Conservation (phyloP, 2,888 invertebrate genomes). For the Rhagophthalmus giganteus region DNA sequence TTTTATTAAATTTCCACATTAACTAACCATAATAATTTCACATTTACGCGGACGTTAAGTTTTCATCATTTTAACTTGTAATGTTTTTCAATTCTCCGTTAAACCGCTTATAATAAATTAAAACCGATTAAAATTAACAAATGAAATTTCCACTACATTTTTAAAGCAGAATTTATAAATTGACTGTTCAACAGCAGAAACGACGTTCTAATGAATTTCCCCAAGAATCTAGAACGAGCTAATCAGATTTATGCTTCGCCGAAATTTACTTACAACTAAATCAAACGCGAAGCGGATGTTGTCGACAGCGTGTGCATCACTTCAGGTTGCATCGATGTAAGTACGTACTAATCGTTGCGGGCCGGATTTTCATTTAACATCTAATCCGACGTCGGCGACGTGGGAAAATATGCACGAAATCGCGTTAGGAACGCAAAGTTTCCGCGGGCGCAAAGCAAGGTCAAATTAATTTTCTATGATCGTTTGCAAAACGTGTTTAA, state of each 20-base stretch:
- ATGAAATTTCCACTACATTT: too few species aligned
- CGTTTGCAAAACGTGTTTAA: conserved; percentile 26
- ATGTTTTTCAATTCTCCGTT: too few species aligned
- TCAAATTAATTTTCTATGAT: conserved; percentile 21
- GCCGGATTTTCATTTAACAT: neutral
- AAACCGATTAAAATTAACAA: too few species aligned
- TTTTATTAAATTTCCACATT: too few species aligned
- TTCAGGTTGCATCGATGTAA: conserved; percentile 9
- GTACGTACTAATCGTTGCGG: neutral
- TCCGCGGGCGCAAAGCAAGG: conserved; percentile 8
- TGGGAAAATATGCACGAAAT: conserved; percentile 2
- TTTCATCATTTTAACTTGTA: too few species aligned
- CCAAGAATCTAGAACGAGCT: conserved; percentile 10
- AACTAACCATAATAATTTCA: too few species aligned
- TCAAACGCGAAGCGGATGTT: neutral
- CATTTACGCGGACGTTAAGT: too few species aligned
- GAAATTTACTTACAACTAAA: conserved; percentile 11
- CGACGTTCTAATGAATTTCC: conserved; percentile 8
- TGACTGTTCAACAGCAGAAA: conserved; percentile 6
- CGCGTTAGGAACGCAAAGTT: conserved; percentile 9
- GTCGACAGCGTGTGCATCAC: conserved; percentile 4
- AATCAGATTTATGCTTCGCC: conserved; percentile 16
- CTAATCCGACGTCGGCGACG: neutral
- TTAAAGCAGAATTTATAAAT: too few species aligned
- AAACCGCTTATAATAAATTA: too few species aligned